Evolutionary conservation across 2,113 vertebrate genomes (phyloP).

Genomic region (Nerophis lumbriciformis): DNA sequence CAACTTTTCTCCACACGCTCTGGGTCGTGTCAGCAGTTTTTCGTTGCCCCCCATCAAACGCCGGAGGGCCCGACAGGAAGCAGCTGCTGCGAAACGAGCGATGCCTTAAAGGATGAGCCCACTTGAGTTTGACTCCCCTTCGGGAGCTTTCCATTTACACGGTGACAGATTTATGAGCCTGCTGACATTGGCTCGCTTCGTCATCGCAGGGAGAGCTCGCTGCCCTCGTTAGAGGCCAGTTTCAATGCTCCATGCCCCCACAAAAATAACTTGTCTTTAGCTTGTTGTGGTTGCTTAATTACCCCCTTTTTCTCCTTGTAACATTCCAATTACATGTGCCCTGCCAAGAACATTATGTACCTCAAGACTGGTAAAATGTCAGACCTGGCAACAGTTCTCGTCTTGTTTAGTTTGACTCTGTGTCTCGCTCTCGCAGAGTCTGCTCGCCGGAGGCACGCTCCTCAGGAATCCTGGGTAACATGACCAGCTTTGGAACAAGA

Average conservation of each 20-base stretch:
- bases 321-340: constrained; percentile 32
- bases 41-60: constrained; percentile 40
- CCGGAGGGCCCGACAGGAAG: constrained; percentile 46
- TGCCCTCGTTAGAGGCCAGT: constrained; percentile 1
- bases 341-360: constrained; percentile 34
- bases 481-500: constrained; percentile 48
- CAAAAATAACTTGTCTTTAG: constrained; percentile 19
- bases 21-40: constrained; percentile 53
- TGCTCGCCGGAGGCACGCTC: constrained; percentile 11
- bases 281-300: constrained; percentile 36
- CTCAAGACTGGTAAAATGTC: constrained; percentile 22
- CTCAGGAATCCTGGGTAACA: constrained; percentile 35
- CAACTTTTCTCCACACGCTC: constrained; percentile 1
- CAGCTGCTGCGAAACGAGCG: constrained; percentile 56
- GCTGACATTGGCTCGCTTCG: constrained; percentile 46
- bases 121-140: constrained; percentile 49
- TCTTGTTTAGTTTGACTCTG: constrained; percentile 44
- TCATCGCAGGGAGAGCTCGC: constrained; percentile 33
- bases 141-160: constrained; percentile 51
- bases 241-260: constrained; percentile 17
- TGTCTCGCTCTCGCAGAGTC: constrained; percentile 28
- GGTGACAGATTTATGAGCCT: constrained; percentile 56
- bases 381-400: constrained; percentile 39
- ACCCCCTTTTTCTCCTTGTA: constrained; percentile 30
- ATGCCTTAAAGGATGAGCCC: constrained; percentile 37